phyloP scores from a whole-genome alignment of 2,113 vertebrate species.

The Bubalus kerabau region DNA sequence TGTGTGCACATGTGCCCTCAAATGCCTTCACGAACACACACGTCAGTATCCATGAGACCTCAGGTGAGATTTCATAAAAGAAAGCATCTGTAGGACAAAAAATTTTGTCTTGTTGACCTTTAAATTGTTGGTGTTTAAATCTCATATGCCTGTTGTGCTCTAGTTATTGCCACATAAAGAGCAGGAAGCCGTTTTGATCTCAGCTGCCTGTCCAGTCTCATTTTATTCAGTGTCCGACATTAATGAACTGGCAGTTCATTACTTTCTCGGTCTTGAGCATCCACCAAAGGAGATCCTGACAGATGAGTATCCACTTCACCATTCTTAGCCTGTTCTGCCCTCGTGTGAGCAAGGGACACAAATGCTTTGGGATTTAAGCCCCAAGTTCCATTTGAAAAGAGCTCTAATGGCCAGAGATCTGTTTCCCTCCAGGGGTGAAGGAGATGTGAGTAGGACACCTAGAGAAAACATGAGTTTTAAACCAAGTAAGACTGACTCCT shows the following conservation, averaged over 20 bases:
- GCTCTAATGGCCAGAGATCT: background rate
- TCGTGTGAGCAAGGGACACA: constrained; percentile 9
- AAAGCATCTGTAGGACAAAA: too few species aligned
- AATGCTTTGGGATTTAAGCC: background rate
- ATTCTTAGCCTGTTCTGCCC: constrained; percentile 31
- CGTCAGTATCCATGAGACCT: too few species aligned
- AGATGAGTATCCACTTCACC: background rate
- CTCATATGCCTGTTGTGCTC: background rate
- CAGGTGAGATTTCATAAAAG: too few species aligned
- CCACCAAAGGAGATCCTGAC: background rate
- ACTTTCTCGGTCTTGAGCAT: background rate
- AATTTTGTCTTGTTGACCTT: too few species aligned
- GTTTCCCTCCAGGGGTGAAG: background rate
- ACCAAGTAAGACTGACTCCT: background rate
- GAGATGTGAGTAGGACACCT: background rate
- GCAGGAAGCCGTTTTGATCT: background rate
- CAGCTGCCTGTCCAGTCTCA: background rate
- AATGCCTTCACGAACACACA: too few species aligned
- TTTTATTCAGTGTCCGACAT: background rate
- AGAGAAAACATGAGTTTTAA: background rate
- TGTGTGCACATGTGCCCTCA: too few species aligned
- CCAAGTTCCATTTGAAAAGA: background rate
- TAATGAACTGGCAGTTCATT: background rate
- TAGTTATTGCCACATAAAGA: background rate
- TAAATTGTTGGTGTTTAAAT: too few species aligned